These are phyloP conservation scores for Myotis davidii DNA, from an alignment of 2,113 vertebrate species.

Conservation along the genomic window DNA sequence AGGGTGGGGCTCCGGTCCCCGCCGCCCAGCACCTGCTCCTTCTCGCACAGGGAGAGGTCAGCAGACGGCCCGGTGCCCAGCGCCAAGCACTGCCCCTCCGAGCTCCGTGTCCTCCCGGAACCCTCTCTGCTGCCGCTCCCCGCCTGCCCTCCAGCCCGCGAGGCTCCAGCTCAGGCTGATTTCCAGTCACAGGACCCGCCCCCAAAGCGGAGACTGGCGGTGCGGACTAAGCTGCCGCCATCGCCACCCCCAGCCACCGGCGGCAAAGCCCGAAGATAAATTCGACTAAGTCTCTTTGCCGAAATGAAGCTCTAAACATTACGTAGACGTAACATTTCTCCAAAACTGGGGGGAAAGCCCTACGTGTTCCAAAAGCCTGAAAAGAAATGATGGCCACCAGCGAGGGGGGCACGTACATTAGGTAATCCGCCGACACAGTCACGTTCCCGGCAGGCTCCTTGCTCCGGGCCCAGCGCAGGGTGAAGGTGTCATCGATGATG, in stretches of 20 bases:
- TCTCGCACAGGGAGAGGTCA: background rate
- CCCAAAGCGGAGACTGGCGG: background rate
- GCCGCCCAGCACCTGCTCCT: background rate
- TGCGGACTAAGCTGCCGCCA: background rate
- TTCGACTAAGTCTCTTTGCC: background rate
- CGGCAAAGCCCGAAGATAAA: background rate
- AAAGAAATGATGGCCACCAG: background rate
- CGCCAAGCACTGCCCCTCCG: too few species aligned
- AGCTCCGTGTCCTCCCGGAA: background rate
- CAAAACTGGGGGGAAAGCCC: background rate
- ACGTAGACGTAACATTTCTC: background rate
- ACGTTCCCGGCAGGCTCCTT: background rate
- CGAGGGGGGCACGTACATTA: constrained; percentile 65
- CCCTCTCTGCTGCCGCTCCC: background rate
- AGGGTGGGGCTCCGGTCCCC: background rate
- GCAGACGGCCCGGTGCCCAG: background rate
- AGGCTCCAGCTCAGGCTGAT: background rate
- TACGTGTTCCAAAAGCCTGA: background rate
- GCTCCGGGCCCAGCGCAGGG: constrained; percentile 75
- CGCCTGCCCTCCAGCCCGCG: background rate
- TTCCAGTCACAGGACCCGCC: background rate
- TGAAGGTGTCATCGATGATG: constrained; percentile 78
- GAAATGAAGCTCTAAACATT: background rate
- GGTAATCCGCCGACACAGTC: constrained; percentile 78
- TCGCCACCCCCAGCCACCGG: background rate